Evolutionary conservation across 2,113 vertebrate species (phyloP).

Genomic region (Prochilodus magdalenae): DNA sequence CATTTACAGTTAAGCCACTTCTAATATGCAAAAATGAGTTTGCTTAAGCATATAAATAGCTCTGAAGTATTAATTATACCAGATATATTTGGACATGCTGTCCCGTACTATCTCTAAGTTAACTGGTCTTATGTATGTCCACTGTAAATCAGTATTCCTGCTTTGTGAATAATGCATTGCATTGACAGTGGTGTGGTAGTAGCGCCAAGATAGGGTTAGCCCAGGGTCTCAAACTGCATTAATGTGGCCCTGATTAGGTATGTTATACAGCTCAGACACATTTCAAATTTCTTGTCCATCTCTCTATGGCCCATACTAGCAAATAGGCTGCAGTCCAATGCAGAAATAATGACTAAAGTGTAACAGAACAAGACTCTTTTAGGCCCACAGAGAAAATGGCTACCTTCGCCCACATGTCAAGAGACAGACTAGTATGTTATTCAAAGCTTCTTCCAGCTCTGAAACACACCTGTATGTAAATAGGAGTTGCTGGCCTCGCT

Average conservation of each 20-base stretch:
- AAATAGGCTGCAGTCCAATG: constrained; percentile 2
- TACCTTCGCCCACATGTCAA: constrained; percentile 10
- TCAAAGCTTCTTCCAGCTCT: constrained; percentile 10
- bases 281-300: neutral
- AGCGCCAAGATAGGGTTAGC: too few relatives aligned
- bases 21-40: too few relatives aligned
- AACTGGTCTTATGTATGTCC: too few relatives aligned
- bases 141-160: too few relatives aligned
- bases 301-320: neutral
- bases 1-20: too few relatives aligned
- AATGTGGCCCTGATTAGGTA: neutral
- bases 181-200: too few relatives aligned
- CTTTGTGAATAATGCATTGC: too few relatives aligned
- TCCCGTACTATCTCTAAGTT: too few relatives aligned
- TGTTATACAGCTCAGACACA: neutral
- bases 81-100: too few relatives aligned
- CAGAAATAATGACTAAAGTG: constrained; percentile 6
- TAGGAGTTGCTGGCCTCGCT: constrained; percentile 30
- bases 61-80: too few relatives aligned
- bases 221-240: too few relatives aligned
- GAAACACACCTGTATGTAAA: constrained; percentile 50
- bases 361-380: neutral
- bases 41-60: too few relatives aligned
- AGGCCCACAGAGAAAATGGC: neutral
- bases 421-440: constrained; percentile 11